Evolutionary conservation across 92 coral and sea anemone species (phyloP).

Genomic region (Epizoanthus illoricatus): DNA sequence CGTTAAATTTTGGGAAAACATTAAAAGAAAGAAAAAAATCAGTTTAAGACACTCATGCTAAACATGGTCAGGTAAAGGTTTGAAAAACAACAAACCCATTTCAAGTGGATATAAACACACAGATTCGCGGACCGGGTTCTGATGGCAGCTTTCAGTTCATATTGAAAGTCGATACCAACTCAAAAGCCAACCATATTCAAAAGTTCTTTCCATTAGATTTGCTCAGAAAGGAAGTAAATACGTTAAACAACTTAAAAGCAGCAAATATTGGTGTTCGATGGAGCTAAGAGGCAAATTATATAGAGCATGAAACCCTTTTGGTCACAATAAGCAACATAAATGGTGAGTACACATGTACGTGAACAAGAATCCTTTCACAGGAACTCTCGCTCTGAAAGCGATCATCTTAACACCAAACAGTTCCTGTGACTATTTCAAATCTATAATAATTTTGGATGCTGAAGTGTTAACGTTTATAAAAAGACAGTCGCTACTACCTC

Average conservation of each 20-base stretch:
- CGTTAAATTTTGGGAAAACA: background rate
- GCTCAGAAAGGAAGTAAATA: background rate
- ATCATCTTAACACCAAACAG: background rate
- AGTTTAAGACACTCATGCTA: background rate
- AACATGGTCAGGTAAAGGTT: background rate
- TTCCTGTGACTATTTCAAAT: background rate
- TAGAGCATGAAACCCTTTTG: background rate
- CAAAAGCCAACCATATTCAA: slow-evolving; percentile 5
- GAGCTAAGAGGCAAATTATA: background rate
- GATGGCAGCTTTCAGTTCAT: background rate
- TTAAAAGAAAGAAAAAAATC: background rate
- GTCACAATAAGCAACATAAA: background rate
- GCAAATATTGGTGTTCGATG: background rate
- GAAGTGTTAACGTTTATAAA: background rate
- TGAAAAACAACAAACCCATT: background rate
- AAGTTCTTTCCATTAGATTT: slow-evolving; percentile 1
- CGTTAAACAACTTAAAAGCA: background rate
- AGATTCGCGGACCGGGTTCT: background rate
- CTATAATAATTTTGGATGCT: background rate
- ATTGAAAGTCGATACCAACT: slow-evolving; percentile 29
- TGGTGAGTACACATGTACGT: slow-evolving; percentile 17
- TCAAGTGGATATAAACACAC: background rate
- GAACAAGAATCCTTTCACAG: slow-evolving; percentile 38
- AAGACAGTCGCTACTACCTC: slow-evolving; percentile 65
- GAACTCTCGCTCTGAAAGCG: background rate